Conservation (phyloP, 2,113 vertebrate species). For the Anolis sagrei region DNA sequence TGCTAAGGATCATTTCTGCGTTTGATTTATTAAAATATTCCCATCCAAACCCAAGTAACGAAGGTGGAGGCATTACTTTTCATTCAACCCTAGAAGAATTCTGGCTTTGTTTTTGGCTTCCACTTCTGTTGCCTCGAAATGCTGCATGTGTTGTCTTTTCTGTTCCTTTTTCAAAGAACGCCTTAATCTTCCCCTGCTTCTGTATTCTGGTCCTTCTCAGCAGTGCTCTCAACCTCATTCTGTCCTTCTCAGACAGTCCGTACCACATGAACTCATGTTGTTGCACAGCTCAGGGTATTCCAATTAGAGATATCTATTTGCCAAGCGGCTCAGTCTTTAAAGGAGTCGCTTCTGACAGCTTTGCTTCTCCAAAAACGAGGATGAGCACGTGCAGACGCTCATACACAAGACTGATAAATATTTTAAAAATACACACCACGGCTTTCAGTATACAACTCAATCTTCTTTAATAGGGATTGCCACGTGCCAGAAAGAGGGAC, state of each 20-base stretch:
- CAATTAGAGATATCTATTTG: neutral
- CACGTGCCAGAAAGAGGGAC: neutral
- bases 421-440: neutral
- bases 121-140: neutral
- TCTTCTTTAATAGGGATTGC: neutral
- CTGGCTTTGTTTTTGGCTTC: neutral
- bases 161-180: neutral
- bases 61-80: too few species aligned
- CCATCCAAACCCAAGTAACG: too few species aligned
- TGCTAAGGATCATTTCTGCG: too few species aligned
- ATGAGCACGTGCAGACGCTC: too few species aligned
- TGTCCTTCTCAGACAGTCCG: neutral
- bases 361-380: neutral
- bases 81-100: too few species aligned
- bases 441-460: neutral
- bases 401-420: neutral
- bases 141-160: neutral
- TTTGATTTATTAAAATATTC: too few species aligned
- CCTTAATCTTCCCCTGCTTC: neutral
- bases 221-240: neutral
- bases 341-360: slow-evolving; percentile 2
- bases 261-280: fast-evolving
- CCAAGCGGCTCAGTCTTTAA: slow-evolving; percentile 1
- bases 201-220: neutral
- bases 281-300: neutral